phyloP scores from a whole-genome alignment of 2,113 vertebrate species.

The Grammomys surdaster region DNA sequence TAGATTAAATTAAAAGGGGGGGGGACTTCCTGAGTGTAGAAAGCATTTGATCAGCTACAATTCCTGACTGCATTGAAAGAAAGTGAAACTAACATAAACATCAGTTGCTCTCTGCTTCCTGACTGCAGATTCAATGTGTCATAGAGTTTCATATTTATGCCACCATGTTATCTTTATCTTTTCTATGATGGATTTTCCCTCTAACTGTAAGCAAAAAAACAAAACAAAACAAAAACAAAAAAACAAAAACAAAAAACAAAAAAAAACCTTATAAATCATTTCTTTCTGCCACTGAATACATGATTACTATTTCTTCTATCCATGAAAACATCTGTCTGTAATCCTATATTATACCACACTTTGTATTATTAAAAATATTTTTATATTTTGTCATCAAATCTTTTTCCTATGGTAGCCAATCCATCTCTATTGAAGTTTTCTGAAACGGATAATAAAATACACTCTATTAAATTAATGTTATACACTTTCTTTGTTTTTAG shows the following conservation, averaged over 20 bases:
- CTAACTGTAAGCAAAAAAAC: background rate
- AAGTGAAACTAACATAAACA: background rate
- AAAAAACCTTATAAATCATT: background rate
- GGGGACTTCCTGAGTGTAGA: too few species aligned
- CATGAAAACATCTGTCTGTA: background rate
- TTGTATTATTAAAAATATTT: background rate
- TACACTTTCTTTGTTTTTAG: background rate
- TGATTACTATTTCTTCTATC: background rate
- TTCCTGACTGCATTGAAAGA: background rate
- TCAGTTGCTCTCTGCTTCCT: background rate
- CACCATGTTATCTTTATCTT: too few species aligned
- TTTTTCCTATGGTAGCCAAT: background rate
- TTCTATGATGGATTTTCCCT: background rate
- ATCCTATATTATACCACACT: background rate
- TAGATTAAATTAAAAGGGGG: background rate
- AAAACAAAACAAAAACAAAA: background rate
- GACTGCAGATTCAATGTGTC: background rate
- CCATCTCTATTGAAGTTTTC: background rate
- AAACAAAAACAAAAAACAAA: background rate
- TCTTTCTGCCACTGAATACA: background rate
- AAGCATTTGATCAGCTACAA: background rate
- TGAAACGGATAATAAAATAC: background rate
- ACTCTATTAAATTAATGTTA: background rate
- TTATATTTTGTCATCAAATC: background rate
- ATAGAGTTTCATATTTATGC: background rate